Percentiles rank a stretch among this genome's conserved stretches.
Conservation (phyloP, 1,140 invertebrate genomes). For the Drosophila biarmipes region DNA sequence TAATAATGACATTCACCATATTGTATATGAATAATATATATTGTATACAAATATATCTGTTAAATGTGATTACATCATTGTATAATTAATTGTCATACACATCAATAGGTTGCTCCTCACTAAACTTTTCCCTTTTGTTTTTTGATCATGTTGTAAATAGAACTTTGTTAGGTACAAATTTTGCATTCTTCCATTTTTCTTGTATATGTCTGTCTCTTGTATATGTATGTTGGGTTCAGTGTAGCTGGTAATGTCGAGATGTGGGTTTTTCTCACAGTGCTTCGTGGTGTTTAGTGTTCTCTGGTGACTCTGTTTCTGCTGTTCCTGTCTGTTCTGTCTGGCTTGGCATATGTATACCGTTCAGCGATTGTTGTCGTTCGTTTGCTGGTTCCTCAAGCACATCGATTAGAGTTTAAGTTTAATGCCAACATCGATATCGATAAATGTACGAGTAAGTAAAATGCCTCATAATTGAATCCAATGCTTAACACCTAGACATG, state of each 20-base stretch:
- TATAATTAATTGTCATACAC: conserved; percentile 82
- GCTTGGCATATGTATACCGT: conserved; percentile 74
- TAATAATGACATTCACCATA: conserved; percentile 50
- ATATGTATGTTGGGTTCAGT: conserved; percentile 26
- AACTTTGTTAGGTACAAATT: conserved; percentile 72
- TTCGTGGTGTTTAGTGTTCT: conserved; percentile 6
- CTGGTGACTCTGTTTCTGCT: conserved; percentile 2
- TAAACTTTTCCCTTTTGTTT: conserved; percentile 18
- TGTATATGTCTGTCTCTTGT: conserved; percentile 29
- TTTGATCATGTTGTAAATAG: conserved; percentile 61
- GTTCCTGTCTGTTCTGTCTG: conserved; percentile 14
- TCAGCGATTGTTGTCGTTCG: conserved; percentile 53
- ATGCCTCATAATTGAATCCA: conserved; percentile 75
- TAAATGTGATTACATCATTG: conserved; percentile 59
- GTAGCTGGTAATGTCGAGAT: background rate
- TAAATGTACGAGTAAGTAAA: conserved; percentile 57
- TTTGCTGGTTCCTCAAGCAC: conserved; percentile 55
- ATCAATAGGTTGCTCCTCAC: conserved; percentile 59
- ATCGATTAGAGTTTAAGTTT: conserved; percentile 50
- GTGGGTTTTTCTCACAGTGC: background rate
- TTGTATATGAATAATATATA: conserved; percentile 59
- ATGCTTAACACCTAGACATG: conserved; percentile 75
- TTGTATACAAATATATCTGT: conserved; percentile 72
- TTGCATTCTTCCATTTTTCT: conserved; percentile 37
- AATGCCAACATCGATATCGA: conserved; percentile 68